Evolutionary conservation across 2,797 vertebrate species (phyloP).

Genomic region (Bovichtus variegatus): DNA sequence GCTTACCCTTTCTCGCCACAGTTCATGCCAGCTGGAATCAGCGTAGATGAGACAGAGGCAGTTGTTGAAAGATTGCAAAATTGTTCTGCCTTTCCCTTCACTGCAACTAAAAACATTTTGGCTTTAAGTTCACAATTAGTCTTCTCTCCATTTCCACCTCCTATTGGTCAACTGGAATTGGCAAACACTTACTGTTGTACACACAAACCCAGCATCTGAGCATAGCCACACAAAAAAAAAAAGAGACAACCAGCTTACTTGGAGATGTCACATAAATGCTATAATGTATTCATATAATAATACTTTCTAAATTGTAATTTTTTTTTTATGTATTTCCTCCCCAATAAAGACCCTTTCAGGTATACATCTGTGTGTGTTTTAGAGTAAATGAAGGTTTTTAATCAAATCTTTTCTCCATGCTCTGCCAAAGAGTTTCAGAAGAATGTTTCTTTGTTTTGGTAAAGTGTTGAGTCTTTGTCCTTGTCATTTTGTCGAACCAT

Average conservation of each 20-base stretch:
- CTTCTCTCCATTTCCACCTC: background rate
- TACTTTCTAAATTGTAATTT: too few species aligned
- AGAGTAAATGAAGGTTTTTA: too few species aligned
- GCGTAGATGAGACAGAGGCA: conserved; percentile 1
- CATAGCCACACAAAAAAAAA: conserved; percentile 11
- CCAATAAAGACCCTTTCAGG: too few species aligned
- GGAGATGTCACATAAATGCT: conserved; percentile 76
- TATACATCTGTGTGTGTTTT: too few species aligned
- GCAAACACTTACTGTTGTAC: background rate
- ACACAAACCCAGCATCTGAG: background rate
- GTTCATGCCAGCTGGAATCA: conserved; percentile 20
- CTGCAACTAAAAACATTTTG: background rate
- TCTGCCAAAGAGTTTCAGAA: too few species aligned
- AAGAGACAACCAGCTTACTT: conserved; percentile 13
- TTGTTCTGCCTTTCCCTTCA: background rate
- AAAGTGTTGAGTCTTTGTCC: too few species aligned
- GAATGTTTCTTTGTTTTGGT: too few species aligned
- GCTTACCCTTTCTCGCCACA: background rate
- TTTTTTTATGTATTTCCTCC: too few species aligned
- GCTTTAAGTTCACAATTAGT: conserved; percentile 7
- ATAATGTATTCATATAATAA: too few species aligned
- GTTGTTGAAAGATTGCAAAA: conserved; percentile 18
- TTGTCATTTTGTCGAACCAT: too few species aligned
- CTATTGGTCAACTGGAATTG: background rate
- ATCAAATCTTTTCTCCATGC: background rate